Base-by-base conservation (phyloP, 2,113 vertebrate species). In the Desmodus rotundus region DNA sequence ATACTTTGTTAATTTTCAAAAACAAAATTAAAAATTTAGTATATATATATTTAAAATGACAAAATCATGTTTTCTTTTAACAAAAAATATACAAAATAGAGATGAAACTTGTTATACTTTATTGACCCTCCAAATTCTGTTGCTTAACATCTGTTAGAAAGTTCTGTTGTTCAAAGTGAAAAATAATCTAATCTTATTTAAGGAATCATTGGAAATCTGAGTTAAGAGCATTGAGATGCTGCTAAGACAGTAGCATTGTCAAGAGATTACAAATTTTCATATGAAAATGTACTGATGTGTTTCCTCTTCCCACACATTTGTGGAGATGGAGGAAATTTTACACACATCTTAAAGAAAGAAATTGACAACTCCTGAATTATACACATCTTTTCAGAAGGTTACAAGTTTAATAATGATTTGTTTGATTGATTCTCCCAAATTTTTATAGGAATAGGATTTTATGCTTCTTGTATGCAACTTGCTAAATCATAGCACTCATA, bases 281-380 rank as follows among this genome's bases (percentile, higher is more conserved):
- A 82, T 96, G 96, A 92, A 97, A 96, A 93, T n/a, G 85, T 95
- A 56, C 91, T 97, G 92, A 96, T 96, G 47, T 17, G 24, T 96
- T 95, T 96, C 52, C 95, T 31, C 33, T 98, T 87, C 97, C 84
- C 72, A 97, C 98, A 98, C 89, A 96, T 96, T 97, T 98, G 95
- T 97, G 52, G 86, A 95, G 54, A 90, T 96, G 47, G 93, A 98
- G 77, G 96, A 97, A 97, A 96, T 96, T 96, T 97, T 93, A 96
- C 96, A 7, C 83, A 7, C 92, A 81, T 97, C 50, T 26, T 63
- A n/a, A 26, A 97, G 45, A 88, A 96, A 97, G 93, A 88, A 92
- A 94, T 58, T 87, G 89, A 97, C 97, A 98, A 92, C 61, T 96
- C n/a, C 94, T 91, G 65, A 98, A 97, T 97, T 98, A 97, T 95